Conservation (phyloP, 2,113 vertebrate species). For the Petromus typicus region DNA sequence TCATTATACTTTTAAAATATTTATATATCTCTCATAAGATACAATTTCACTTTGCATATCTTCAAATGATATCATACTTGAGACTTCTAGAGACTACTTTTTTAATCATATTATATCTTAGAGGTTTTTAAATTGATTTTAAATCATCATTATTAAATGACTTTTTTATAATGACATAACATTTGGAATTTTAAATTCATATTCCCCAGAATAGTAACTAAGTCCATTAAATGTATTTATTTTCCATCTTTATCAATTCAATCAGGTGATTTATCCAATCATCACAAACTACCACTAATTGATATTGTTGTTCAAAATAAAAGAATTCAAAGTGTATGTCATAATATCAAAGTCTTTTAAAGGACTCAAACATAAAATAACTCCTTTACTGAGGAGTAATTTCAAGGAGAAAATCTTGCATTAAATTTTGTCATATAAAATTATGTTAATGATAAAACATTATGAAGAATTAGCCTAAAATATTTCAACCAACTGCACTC, state of each 20-base stretch:
- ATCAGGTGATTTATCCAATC: not conserved
- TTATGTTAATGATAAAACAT: not conserved
- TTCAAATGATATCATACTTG: not conserved
- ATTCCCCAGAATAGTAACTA: not conserved
- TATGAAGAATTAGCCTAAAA: not conserved
- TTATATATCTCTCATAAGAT: slow-evolving; percentile 15
- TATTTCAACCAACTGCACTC: not conserved
- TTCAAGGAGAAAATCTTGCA: not conserved
- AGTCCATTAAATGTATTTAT: not conserved
- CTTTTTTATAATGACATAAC: not conserved
- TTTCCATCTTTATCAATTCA: not conserved
- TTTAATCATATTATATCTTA: not conserved
- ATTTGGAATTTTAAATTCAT: slow-evolving; percentile 2
- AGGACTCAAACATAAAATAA: slow-evolving; percentile 16
- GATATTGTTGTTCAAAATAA: slow-evolving; percentile 30
- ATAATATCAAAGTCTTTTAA: not conserved
- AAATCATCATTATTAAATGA: not conserved
- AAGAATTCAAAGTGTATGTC: not conserved
- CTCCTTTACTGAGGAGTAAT: not conserved
- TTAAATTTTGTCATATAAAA: not conserved
- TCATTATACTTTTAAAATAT: slow-evolving; percentile 23
- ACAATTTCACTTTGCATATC: not conserved
- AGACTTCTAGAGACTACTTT: not conserved
- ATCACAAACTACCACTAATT: slow-evolving; percentile 22
- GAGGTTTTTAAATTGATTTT: not conserved